phyloP scores from a whole-genome alignment of 2,888 invertebrate genomes.

The Latrodectus elegans region DNA sequence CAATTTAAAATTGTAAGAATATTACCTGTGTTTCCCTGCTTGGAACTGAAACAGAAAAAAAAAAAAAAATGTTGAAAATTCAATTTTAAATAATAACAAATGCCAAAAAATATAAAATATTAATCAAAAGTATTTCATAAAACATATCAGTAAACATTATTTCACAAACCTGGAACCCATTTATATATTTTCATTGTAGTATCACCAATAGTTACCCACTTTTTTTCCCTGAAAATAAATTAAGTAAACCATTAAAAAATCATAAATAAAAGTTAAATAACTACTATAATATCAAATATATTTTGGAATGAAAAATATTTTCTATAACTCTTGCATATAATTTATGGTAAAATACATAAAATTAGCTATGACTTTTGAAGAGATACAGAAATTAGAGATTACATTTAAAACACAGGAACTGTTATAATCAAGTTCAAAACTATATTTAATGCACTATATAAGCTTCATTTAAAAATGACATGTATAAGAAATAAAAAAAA shows the following conservation, averaged over 20 bases:
- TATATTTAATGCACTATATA: no score
- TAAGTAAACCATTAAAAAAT: not conserved
- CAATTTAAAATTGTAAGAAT: not conserved
- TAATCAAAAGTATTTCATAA: no score
- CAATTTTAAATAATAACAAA: not conserved
- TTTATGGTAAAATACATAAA: no score
- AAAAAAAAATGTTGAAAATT: constrained; percentile 3
- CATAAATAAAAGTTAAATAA: not conserved
- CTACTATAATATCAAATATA: not conserved
- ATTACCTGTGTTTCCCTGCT: constrained; percentile 56
- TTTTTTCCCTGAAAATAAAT: constrained; percentile 89
- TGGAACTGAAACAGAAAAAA: constrained; percentile 51
- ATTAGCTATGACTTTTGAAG: no score
- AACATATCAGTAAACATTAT: not conserved
- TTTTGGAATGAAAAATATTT: no score
- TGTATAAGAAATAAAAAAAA: no score
- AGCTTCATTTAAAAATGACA: no score
- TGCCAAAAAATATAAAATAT: not conserved
- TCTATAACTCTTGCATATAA: no score
- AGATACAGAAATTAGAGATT: no score
- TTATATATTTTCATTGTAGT: constrained; percentile 99
- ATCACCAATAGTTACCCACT: constrained; percentile 99
- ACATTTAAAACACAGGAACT: no score
- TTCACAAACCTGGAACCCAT: constrained; percentile 88
- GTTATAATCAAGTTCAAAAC: no score